A percentile compares a stretch with the other conserved stretches of the same genome.
These are phyloP conservation scores for Reticulitermes lucifugus DNA, from an alignment of 2,888 invertebrate species.

Conservation along the genomic window DNA sequence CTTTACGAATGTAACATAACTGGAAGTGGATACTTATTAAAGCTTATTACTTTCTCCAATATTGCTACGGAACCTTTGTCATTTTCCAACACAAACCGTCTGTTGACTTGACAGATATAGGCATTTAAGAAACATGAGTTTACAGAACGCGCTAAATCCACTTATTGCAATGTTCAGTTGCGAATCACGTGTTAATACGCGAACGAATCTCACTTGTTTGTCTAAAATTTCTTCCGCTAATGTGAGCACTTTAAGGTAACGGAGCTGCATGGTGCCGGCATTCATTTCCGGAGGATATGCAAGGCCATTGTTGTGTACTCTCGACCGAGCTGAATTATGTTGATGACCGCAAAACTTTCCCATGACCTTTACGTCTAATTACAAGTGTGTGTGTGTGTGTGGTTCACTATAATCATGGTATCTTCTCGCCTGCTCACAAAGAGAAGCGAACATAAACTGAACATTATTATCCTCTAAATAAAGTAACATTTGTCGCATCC, in stretches of 20 bases:
- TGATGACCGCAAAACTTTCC: conserved; percentile 25
- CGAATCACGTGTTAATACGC: neutral
- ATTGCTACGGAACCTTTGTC: neutral
- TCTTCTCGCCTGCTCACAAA: neutral
- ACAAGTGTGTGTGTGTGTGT: neutral
- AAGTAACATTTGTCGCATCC: neutral
- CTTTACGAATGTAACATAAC: neutral
- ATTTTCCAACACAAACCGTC: neutral
- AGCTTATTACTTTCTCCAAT: neutral
- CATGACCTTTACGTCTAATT: conserved; percentile 28
- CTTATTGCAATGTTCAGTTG: neutral
- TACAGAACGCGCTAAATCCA: neutral
- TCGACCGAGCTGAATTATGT: conserved; percentile 33
- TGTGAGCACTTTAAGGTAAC: conserved; percentile 9
- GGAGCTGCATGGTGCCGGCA: conserved; percentile 28
- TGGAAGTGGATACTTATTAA: neutral
- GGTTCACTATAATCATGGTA: neutral
- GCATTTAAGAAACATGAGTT: neutral
- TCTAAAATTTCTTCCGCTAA: neutral
- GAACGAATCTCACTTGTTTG: neutral
- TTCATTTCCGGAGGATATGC: conserved; percentile 60
- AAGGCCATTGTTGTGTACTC: conserved; percentile 60
- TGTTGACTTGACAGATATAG: neutral
- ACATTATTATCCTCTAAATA: neutral
- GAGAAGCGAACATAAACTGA: neutral